phyloP scores from a whole-genome alignment of 2,113 vertebrate species.

The Anseranas semipalmata region DNA sequence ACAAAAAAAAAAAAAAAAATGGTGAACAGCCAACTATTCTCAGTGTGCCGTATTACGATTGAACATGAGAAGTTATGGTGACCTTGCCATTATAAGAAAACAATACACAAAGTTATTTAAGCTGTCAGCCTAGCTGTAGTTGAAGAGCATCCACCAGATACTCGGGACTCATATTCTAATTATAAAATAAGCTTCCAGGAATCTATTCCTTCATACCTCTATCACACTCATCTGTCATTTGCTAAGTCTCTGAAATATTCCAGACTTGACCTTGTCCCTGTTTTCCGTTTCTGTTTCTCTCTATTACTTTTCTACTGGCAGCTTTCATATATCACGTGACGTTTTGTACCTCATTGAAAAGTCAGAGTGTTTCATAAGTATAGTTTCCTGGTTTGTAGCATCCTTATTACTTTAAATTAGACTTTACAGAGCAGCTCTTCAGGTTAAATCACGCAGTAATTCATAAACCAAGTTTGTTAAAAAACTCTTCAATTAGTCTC shows the following conservation, averaged over 20 bases:
- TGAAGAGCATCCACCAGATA: conserved; percentile 12
- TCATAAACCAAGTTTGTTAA: neutral
- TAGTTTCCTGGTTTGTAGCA: conserved; percentile 31
- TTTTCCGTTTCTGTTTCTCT: conserved; percentile 52
- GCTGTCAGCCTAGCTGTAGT: neutral
- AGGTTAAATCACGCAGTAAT: neutral
- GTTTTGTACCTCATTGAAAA: conserved; percentile 25
- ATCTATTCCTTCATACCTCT: conserved; percentile 20
- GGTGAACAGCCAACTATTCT: neutral
- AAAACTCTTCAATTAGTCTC: neutral
- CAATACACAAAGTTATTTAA: neutral
- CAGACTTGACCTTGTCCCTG: conserved; percentile 50
- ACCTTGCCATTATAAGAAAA: neutral
- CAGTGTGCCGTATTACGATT: neutral
- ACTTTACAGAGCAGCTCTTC: neutral
- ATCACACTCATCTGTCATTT: conserved; percentile 26
- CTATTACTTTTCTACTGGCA: conserved; percentile 23
- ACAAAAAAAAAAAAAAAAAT: neutral
- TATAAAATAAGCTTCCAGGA: neutral
- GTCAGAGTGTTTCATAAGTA: conserved; percentile 34
- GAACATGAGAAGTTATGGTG: neutral
- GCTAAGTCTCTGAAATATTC: conserved; percentile 54
- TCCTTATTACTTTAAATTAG: conserved; percentile 25
- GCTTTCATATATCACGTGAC: neutral
- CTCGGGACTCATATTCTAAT: neutral